These are phyloP conservation scores for Xestoiulus laeticollis DNA, from an alignment of 2,888 invertebrate species.

Conservation along the genomic window DNA sequence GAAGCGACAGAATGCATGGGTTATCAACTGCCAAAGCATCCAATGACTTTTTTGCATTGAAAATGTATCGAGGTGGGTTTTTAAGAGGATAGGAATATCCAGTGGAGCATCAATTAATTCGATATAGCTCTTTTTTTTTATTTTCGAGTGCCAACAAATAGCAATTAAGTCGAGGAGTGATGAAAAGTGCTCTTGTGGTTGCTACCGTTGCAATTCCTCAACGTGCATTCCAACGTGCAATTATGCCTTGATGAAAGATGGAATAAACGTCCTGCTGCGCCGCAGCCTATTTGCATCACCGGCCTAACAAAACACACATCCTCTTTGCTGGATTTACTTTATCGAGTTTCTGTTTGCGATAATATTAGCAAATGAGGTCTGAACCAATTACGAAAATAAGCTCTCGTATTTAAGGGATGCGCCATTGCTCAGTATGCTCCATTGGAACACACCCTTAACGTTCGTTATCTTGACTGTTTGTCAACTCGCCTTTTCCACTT, in stretches of 20 bases:
- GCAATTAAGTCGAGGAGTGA: not conserved
- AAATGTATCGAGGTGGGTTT: not conserved
- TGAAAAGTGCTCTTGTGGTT: not conserved
- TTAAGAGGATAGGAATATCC: not conserved
- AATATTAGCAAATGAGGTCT: constrained; percentile 12
- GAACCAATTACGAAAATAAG: constrained; percentile 26
- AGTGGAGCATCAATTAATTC: not conserved
- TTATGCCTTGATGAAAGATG: not conserved
- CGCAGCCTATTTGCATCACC: not conserved
- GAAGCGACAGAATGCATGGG: no score
- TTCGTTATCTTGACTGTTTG: not conserved
- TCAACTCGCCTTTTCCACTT: constrained; percentile 6
- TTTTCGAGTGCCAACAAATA: constrained; percentile 8
- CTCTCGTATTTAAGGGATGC: not conserved
- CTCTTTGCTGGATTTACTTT: not conserved
- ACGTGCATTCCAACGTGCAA: not conserved
- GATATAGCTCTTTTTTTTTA: not conserved
- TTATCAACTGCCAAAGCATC: no score
- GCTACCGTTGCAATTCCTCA: not conserved
- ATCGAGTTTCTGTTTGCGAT: constrained; percentile 12
- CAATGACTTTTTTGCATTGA: not conserved
- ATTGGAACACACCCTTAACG: not conserved
- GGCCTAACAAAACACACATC: constrained; percentile 12
- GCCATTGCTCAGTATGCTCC: not conserved
- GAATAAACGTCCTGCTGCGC: not conserved